Conservation (phyloP, 2,113 vertebrate genomes). For the Passer domesticus region DNA sequence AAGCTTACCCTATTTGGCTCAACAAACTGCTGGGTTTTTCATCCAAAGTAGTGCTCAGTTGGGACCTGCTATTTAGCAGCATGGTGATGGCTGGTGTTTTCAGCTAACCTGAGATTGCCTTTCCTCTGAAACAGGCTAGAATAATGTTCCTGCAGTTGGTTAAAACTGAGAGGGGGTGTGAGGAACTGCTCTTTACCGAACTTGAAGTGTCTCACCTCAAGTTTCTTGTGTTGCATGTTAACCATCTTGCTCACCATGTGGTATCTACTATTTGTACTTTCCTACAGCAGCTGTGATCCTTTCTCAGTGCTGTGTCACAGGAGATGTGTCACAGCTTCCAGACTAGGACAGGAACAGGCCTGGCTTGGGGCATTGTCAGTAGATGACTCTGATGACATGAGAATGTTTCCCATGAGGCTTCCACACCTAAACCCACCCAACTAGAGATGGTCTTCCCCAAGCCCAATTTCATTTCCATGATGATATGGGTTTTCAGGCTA, state of each 20-base stretch:
- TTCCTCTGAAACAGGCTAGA: background rate
- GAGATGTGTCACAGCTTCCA: background rate
- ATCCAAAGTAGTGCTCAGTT: background rate
- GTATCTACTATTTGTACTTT: background rate
- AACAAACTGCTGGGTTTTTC: background rate
- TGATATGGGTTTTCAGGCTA: background rate
- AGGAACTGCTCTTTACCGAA: background rate
- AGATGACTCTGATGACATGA: background rate
- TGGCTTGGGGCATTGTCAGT: accelerated
- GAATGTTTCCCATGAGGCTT: background rate
- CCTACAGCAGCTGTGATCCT: background rate
- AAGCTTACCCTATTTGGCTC: background rate
- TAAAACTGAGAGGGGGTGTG: background rate
- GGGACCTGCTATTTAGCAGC: background rate
- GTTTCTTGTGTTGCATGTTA: background rate
- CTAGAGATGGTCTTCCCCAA: background rate
- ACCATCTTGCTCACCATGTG: background rate
- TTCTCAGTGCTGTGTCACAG: background rate
- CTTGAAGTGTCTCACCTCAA: background rate
- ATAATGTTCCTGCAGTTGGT: background rate
- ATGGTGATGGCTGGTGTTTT: background rate
- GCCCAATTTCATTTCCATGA: background rate
- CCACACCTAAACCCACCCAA: background rate
- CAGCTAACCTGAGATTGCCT: background rate
- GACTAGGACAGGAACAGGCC: background rate